Evolutionary conservation across 2,888 invertebrate species (phyloP), one percentile per base, ranked within the genome.

Genomic region (Ypsolopha scabrella): DNA sequence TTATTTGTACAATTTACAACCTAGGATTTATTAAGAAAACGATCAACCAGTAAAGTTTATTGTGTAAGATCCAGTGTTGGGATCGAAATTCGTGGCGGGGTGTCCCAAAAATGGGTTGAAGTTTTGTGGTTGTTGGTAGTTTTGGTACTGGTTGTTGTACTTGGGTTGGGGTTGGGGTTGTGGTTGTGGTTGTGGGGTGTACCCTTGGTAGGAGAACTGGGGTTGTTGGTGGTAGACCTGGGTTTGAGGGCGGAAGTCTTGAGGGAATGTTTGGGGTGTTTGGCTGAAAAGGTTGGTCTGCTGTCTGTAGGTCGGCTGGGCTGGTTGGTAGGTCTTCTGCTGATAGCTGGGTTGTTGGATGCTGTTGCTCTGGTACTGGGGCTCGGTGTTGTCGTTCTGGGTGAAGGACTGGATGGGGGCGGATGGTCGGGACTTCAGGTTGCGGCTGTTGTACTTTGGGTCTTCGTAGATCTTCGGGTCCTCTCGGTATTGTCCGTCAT

Each of bases 401-500:
- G 63, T 66, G 60, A 72, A 62, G 41, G 59, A 51, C 10, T 64
- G 57, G 1, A 67, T 60, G n/a, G 72, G 73, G 53, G 71, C 65
- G 51, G 63, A 60, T 54, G 52, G 62, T 56, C 55, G 44, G 48
- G 55, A 48, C 37, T 47, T 55, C 52, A 57, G 72, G 54, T 63
- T 65, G 57, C 62, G 72, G 63, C 67, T 77, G 72, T 74, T 90
- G 77, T 88, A 90, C 58, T 89, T 88, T 7, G 92, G 90, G 65
- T 92, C 90, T 72, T 93, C 92, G 79, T 95, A 95, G 54, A 93
- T 88, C 55, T 89, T 89, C 0, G 95, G 95, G 70, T 95, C 94
- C 68, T 95, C 95, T 46, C 94, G 88, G 75, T 95, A 95, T 64
- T 95, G 94, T 0, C 95, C 95, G 66, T 95, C 95, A 65, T 95